These are phyloP conservation scores for Polietes domitor DNA, from an alignment of 2,888 invertebrate species.

Conservation along the genomic window DNA sequence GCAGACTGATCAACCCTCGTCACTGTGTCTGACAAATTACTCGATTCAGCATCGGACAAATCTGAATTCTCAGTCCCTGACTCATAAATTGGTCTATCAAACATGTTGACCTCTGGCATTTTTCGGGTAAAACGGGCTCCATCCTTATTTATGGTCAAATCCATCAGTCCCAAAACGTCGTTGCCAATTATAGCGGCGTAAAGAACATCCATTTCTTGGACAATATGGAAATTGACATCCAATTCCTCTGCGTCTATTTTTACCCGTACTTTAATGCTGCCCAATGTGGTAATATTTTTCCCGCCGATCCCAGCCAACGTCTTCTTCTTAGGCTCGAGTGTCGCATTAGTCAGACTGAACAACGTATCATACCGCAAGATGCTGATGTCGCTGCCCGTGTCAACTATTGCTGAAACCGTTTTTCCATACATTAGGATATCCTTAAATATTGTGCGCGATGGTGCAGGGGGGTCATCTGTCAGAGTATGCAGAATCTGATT, in stretches of 20 bases:
- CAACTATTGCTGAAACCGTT: background rate
- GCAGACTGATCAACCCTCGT: too few species aligned
- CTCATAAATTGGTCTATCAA: too few species aligned
- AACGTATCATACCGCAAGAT: conserved; percentile 50
- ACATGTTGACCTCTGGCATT: too few species aligned
- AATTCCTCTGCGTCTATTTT: background rate
- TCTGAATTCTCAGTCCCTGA: too few species aligned
- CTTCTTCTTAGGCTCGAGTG: conserved; percentile 36
- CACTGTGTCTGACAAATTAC: too few species aligned
- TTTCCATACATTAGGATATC: conserved; percentile 13
- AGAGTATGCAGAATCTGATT: background rate
- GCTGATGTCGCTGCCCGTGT: conserved; percentile 55
- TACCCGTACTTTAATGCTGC: background rate
- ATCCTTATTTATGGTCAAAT: too few species aligned
- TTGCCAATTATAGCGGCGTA: conserved; percentile 29
- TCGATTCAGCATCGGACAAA: too few species aligned
- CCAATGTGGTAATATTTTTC: conserved; percentile 34
- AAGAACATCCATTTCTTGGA: too few species aligned
- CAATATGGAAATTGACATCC: background rate
- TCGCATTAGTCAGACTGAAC: conserved; percentile 34
- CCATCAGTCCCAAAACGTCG: background rate
- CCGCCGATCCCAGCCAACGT: conserved; percentile 51
- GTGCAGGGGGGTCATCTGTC: background rate
- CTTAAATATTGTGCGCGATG: conserved; percentile 15
- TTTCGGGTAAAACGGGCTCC: background rate